Percentiles rank a stretch among this genome's conserved stretches.
Conservation (phyloP, 2,888 invertebrate genomes). For the Lobophora halterata region DNA sequence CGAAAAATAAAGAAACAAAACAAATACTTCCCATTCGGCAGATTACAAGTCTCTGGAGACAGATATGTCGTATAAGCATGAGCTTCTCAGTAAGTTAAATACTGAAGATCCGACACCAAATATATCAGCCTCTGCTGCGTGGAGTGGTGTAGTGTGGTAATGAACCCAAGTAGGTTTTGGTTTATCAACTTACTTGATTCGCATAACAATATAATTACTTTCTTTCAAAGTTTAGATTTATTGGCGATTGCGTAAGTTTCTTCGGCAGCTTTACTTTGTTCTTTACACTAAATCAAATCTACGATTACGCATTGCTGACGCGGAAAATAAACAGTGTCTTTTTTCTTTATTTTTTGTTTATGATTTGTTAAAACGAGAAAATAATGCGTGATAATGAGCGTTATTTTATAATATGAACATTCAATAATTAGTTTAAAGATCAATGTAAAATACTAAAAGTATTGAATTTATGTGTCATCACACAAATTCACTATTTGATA, state of each 20-base stretch:
- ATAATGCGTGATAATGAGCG: slow-evolving; percentile 28
- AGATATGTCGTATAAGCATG: slow-evolving; percentile 65
- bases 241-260: slow-evolving; percentile 67
- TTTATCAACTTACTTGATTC: no score
- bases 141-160: no score
- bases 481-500: no score
- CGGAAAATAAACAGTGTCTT: no score
- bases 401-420: slow-evolving; percentile 1
- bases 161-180: no score
- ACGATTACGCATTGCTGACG: slow-evolving; percentile 63
- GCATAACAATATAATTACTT: slow-evolving; percentile 72
- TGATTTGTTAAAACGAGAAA: no score
- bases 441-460: slow-evolving; percentile 5
- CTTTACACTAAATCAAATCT: slow-evolving; percentile 72
- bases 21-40: slow-evolving; percentile 62
- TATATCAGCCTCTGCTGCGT: no score
- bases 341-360: no score
- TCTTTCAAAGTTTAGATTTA: slow-evolving; percentile 76
- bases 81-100: no score
- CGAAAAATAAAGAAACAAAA: slow-evolving; percentile 50
- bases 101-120: no score
- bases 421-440: no score
- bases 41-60: slow-evolving; percentile 56
- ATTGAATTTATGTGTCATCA: no score
- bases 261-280: slow-evolving; percentile 66